phyloP scores from a whole-genome alignment of 1,140 invertebrate species.

The Drosophila parabipectinata region DNA sequence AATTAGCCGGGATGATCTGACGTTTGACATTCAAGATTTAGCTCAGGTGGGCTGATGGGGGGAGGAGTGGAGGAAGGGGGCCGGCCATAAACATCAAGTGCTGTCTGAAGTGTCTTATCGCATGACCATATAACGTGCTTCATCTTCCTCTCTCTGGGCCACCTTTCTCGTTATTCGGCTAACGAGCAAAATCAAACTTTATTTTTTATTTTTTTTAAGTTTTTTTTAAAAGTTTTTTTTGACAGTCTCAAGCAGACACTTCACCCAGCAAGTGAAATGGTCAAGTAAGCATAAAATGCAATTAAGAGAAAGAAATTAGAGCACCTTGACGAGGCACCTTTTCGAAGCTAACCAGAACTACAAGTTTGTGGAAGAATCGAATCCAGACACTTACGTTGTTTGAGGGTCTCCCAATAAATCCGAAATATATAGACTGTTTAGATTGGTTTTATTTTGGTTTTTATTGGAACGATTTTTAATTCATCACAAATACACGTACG shows the following conservation, averaged over 20 bases:
- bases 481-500: conserved; percentile 26
- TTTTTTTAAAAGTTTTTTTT: conserved; percentile 38
- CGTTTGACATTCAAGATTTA: conserved; percentile 41
- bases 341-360: neutral
- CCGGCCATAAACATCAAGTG: conserved; percentile 63
- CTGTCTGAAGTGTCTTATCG: conserved; percentile 72
- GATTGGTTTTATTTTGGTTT: conserved; percentile 31
- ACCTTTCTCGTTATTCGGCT: conserved; percentile 49
- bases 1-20: conserved; percentile 57
- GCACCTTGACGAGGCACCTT: conserved; percentile 12
- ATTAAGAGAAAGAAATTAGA: conserved; percentile 56
- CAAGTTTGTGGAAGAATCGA: neutral
- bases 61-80: neutral
- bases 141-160: conserved; percentile 13
- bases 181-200: conserved; percentile 45
- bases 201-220: conserved; percentile 6
- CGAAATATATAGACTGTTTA: conserved; percentile 13
- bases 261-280: conserved; percentile 29
- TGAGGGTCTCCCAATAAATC: conserved; percentile 27
- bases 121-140: conserved; percentile 65
- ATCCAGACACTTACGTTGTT: conserved; percentile 18
- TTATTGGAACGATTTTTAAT: conserved; percentile 47
- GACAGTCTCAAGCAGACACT: conserved; percentile 58
- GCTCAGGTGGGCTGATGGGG: conserved; percentile 1
- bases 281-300: conserved; percentile 46